These are phyloP conservation scores for Stercorarius parasiticus DNA, from an alignment of 2,113 vertebrate species.

Conservation along the genomic window DNA sequence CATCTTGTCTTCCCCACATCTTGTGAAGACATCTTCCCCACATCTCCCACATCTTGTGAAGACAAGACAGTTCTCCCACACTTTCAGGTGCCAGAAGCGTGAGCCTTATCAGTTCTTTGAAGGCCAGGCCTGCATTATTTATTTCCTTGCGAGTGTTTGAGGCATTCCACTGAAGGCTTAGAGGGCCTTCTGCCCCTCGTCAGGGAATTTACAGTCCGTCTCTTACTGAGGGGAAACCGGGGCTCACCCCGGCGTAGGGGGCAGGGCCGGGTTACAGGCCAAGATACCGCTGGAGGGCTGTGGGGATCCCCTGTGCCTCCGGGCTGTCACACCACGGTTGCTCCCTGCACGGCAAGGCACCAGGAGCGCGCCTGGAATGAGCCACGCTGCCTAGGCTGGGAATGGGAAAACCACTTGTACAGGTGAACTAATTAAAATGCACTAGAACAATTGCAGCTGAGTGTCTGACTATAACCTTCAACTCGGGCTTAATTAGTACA, in stretches of 20 bases:
- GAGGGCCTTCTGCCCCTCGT: too few species aligned
- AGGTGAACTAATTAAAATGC: background rate
- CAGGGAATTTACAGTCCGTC: too few species aligned
- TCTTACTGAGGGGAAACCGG: background rate
- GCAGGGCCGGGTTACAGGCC: background rate
- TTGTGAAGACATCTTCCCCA: too few species aligned
- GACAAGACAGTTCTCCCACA: too few species aligned
- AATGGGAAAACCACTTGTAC: background rate
- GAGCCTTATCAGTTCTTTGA: too few species aligned
- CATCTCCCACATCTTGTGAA: too few species aligned
- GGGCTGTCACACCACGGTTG: background rate
- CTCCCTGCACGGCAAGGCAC: background rate
- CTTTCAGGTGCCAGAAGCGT: too few species aligned
- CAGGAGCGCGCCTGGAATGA: fast-evolving
- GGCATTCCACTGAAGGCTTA: too few species aligned
- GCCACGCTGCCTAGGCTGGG: background rate
- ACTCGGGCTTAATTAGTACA: background rate
- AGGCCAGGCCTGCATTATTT: too few species aligned
- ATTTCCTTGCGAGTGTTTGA: too few species aligned
- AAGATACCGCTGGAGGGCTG: background rate
- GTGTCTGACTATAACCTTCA: background rate
- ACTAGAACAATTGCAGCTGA: background rate
- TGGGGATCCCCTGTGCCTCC: background rate
- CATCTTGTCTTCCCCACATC: too few species aligned
- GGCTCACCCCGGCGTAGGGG: fast-evolving